Evolutionary conservation across 2,888 invertebrate genomes (phyloP).

Genomic region (Polymixis flavicincta): DNA sequence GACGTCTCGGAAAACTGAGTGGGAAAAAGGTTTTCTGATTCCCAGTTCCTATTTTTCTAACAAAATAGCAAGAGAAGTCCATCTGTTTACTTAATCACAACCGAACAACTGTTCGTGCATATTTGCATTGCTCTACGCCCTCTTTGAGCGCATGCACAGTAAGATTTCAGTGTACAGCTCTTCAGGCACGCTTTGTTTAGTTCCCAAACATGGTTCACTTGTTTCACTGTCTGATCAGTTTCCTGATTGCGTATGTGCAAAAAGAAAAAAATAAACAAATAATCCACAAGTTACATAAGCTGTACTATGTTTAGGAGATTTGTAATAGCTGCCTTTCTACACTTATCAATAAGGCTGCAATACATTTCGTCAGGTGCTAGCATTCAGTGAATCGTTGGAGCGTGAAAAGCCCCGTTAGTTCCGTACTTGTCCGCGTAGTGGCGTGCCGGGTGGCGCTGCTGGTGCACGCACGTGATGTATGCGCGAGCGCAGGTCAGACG

Average conservation of each 20-base stretch:
- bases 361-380: constrained; percentile 67
- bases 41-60: constrained; percentile 20
- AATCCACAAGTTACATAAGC: constrained; percentile 44
- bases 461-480: constrained; percentile 85
- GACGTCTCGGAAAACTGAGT: no score
- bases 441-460: constrained; percentile 82
- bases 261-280: constrained; percentile 23
- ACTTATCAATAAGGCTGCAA: constrained; percentile 57
- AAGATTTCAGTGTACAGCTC: constrained; percentile 39
- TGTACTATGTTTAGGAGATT: constrained; percentile 48
- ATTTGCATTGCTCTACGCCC: constrained; percentile 39
- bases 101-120: constrained; percentile 42
- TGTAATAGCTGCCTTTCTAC: constrained; percentile 60
- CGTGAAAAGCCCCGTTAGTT: constrained; percentile 86
- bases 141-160: constrained; percentile 37
- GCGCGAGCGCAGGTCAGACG: constrained; percentile 86
- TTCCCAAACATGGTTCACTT: constrained; percentile 37
- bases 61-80: constrained; percentile 33
- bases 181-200: constrained; percentile 41
- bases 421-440: constrained; percentile 73
- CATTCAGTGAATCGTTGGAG: constrained; percentile 77
- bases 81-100: constrained; percentile 44
- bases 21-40: not conserved
- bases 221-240: constrained; percentile 40
- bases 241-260: constrained; percentile 31